Conservation (phyloP, 1,140 invertebrate genomes). For the Adoxophyes honmai region DNA sequence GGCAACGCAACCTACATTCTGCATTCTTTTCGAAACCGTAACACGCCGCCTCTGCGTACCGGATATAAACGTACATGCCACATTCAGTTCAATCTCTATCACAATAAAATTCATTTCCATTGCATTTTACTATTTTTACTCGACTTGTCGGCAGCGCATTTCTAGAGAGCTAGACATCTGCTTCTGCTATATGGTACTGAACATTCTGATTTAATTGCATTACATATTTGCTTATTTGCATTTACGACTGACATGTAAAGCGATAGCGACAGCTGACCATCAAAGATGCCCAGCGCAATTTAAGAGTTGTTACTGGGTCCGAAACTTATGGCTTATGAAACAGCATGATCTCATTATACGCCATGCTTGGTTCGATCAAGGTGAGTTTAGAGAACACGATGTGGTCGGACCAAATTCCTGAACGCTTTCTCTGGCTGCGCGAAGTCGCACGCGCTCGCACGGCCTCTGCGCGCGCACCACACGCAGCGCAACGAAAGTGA, state of each 20-base stretch:
- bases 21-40: slow-evolving; percentile 76
- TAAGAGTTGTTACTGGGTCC: too few species aligned
- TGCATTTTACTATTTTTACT: slow-evolving; percentile 27
- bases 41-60: slow-evolving; percentile 69
- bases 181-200: too few species aligned
- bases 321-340: too few species aligned
- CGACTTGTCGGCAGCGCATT: slow-evolving; percentile 53
- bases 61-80: slow-evolving; percentile 57
- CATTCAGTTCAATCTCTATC: slow-evolving; percentile 49
- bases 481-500: slow-evolving; percentile 68
- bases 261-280: too few species aligned
- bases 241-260: too few species aligned
- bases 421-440: slow-evolving; percentile 65
- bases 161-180: slow-evolving; percentile 54
- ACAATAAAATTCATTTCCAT: slow-evolving; percentile 52
- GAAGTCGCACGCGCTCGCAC: slow-evolving; percentile 25
- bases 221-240: too few species aligned
- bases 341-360: too few species aligned
- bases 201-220: too few species aligned
- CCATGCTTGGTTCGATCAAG: too few species aligned
- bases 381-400: slow-evolving; percentile 25
- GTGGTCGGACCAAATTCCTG: slow-evolving; percentile 64
- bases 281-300: too few species aligned
- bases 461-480: slow-evolving; percentile 24
- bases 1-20: slow-evolving; percentile 69